Evolutionary conservation across 64 coral and sea anemone species (phyloP), one percentile per base, ranked within the genome.

Genomic region (Platygyra sinensis): DNA sequence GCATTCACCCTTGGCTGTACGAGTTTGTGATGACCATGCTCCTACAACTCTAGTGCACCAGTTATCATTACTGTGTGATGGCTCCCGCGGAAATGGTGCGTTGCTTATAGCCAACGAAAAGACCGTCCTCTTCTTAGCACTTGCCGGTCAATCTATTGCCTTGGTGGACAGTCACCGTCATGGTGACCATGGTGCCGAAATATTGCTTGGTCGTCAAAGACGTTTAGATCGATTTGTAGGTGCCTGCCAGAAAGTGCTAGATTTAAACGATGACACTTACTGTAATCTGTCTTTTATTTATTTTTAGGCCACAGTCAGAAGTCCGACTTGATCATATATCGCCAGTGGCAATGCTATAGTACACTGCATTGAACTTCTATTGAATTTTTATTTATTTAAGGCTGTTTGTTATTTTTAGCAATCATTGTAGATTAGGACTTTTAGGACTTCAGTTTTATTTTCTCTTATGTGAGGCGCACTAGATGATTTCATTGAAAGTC

Each of bases 91-190:
- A 11, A 4, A 60, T 80, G 50, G 22, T 8, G 77, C 77, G 2
- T 2, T 80, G 7, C 52, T 80, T 52, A 80, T 80, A 52, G 52
- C 77, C 50, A 80, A 79, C 42, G 77, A 79, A 79, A 79, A 79
- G 52, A 79, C 77, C 19, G 51, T 79, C 3, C 52, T 79, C 51
- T 79, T 79, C 25, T 24, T 59, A 27, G 0, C 51, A 52, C 17
- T 59, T n/a, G 51, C 60, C 2, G 60, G 60, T 62, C 60, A 62
- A 62, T 62, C 60, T 20, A 60, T 79, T 60, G 77, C 51, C 52
- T 60, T 79, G 3, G 75, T 77, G 18, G 75, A 77, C 10, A 77
- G 2, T 17, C 75, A 77, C 39, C 75, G 38, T 17, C 75, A 77
- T 77, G 77, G 77, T 79, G 42, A 2, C 13, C 0, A 28, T 60